Evolutionary conservation across 2,797 vertebrate genomes (phyloP), one percentile per base, ranked within the genome.

Genomic region (Mallotus villosus): DNA sequence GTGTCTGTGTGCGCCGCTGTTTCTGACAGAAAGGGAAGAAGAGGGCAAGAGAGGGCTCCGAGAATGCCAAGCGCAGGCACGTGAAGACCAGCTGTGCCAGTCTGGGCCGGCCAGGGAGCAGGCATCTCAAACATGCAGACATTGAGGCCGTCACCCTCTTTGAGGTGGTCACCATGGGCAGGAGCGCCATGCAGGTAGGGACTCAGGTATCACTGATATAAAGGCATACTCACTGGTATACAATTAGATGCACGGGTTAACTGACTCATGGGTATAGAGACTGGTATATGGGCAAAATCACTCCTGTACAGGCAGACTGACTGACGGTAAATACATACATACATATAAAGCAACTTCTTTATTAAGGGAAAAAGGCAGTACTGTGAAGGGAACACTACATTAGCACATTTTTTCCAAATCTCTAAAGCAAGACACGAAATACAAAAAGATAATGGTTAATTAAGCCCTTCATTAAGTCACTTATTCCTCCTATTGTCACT

Each of bases 91-190:
- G 79, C 55, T 53, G 60, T 11, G 51, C 89, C 0, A 79, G 75
- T 2, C 80, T 84, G 37, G 87, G 86, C 62, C 81, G 85, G 78
- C 83, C 81, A 67, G 90, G 86, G 57, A 78, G 69, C 7, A 62
- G 73, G 34, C 85, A 67, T 55, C 83, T 85, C 68, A 89, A 86
- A 81, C 90, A 82, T 87, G 89, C 87, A 3, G 92, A 89, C 1
- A 86, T 94, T 70, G 94, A 97, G 83, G 93, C 94, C 0, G 94
- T 97, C 84, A 97, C 95, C 0, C 85, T 98, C 81, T 97, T 97
- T 85, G 95, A 97, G 82, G 96, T 97, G 85, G 77, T 98, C 86
- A 94, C 91, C 82, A 95, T 97, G 95, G 96, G 95, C 73, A 93
- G 89, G 78, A 91, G 81, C 2, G 96, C 95, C 78, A 96, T 98